Percentiles rank a stretch among this genome's conserved stretches.
phyloP scores from a whole-genome alignment of 2,113 vertebrate genomes.

The Holacanthus passer region DNA sequence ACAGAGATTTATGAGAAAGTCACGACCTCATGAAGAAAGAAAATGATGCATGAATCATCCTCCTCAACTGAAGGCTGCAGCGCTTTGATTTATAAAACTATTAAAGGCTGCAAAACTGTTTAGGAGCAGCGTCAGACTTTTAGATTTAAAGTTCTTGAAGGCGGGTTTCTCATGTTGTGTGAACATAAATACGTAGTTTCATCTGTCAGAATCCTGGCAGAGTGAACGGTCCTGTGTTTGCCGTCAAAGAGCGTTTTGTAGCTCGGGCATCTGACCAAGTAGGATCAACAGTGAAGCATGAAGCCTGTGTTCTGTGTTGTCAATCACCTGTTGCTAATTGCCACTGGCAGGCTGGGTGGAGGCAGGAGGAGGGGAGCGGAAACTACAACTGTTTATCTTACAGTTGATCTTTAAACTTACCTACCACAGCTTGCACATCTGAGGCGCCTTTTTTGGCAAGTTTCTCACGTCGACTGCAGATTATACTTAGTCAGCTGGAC shows the following conservation, averaged over 20 bases:
- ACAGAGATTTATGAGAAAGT: slow-evolving; percentile 18
- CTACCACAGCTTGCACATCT: slow-evolving; percentile 61
- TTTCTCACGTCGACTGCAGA: slow-evolving; percentile 27
- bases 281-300: slow-evolving; percentile 41
- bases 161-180: slow-evolving; percentile 9
- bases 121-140: background rate
- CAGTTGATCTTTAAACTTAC: slow-evolving; percentile 75
- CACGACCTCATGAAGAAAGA: background rate
- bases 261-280: slow-evolving; percentile 41
- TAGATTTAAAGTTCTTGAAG: background rate
- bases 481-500: slow-evolving; percentile 34
- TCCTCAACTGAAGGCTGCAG: background rate
- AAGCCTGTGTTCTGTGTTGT: slow-evolving; percentile 55
- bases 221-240: slow-evolving; percentile 29
- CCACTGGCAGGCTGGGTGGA: slow-evolving; percentile 34
- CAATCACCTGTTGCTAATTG: slow-evolving; percentile 72
- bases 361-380: slow-evolving; percentile 51
- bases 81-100: background rate
- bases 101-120: background rate
- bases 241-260: slow-evolving; percentile 22
- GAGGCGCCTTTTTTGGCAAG: slow-evolving; percentile 23
- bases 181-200: slow-evolving; percentile 47
- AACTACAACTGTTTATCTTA: slow-evolving; percentile 68
- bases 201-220: slow-evolving; percentile 58
- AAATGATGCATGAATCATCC: slow-evolving; percentile 24